Evolutionary conservation across 2,888 invertebrate species (phyloP), one percentile per base, ranked within the genome.

Genomic region (Heliconius ismenius): DNA sequence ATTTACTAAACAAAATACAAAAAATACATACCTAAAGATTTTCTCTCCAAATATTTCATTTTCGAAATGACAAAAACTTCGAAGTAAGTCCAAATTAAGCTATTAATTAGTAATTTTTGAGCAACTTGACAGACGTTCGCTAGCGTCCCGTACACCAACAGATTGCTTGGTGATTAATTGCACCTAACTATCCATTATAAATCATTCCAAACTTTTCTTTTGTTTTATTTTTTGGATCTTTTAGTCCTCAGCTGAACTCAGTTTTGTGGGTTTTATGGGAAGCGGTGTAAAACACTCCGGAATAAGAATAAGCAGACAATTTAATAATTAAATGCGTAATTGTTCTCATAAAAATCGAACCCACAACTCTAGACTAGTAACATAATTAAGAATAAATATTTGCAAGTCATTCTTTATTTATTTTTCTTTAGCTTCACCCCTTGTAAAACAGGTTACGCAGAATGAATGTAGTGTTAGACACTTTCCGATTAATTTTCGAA

Each of bases 31-130:
- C 32, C 32, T 0, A 32, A 32, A 32, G 32, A 32, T 32, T 32
- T 9, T 32, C 32, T 32, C 32, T 7, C 32, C 32, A 32, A 39
- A 39, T 39, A 39, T 49, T 49, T 49, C 2, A 21, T 7, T 21
- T 49, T 49, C n/a, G 2, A 70, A 69, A n/a, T n/a, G 28, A 58
- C 21, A n/a, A 7, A 24, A 54, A 36, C 7, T 70, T 58, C 54
- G n/a, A 54, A 70, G 58, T 18, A 24, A 70, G 24, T 32, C 58
- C 32, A 32, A 54, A 24, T 70, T 10, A 32, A 3, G 24, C n/a
- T 32, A 58, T 70, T 36, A 70, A 58, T 70, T 58, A 70, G 58
- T 36, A 15, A 24, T 70, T 58, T 70, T 70, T 58, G 11, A 10
- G 58, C 32, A 28, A 70, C 21, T 58, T 58, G 70, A 70, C 70